A percentile compares a stretch with the other conserved stretches of the same genome.
phyloP scores from a whole-genome alignment of 1,140 invertebrate species.

The Drosophila tani region DNA sequence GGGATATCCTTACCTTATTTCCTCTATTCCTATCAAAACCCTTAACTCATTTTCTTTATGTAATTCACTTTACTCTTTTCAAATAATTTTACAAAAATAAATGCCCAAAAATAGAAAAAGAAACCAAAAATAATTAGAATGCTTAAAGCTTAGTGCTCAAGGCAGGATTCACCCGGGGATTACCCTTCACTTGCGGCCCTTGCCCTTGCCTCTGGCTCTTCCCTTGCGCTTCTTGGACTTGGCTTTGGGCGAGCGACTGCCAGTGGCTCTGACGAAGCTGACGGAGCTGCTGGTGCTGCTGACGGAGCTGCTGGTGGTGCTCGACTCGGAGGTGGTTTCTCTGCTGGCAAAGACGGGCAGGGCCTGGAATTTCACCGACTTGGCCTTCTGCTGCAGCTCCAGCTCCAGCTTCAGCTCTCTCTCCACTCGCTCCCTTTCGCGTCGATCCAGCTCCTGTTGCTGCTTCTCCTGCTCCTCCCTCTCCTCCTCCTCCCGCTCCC shows the following conservation, averaged over 20 bases:
- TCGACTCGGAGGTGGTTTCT: not conserved
- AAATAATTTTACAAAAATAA: not conserved
- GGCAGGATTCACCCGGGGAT: not conserved
- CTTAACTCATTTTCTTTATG: not conserved
- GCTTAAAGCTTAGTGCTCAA: not conserved
- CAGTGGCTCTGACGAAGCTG: not conserved
- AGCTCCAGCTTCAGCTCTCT: not conserved
- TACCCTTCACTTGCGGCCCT: not conserved
- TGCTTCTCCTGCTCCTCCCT: not conserved
- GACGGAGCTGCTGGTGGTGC: not conserved
- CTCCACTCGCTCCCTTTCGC: not conserved
- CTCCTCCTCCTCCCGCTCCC: not conserved
- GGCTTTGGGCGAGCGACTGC: not conserved
- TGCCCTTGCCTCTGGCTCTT: conserved; percentile 2
- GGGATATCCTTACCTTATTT: too few relatives aligned
- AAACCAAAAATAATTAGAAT: not conserved
- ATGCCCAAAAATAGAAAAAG: not conserved
- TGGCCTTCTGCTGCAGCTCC: not conserved
- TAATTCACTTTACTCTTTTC: not conserved
- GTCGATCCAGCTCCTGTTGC: not conserved
- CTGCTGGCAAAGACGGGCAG: not conserved
- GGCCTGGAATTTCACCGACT: conserved; percentile 26
- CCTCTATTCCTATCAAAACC: too few relatives aligned
- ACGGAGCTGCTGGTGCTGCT: not conserved
- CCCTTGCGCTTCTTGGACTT: conserved; percentile 6